Evolutionary conservation across 2,888 invertebrate genomes (phyloP), one percentile per base, ranked within the genome.

Genomic region (Eristalinus aeneus): DNA sequence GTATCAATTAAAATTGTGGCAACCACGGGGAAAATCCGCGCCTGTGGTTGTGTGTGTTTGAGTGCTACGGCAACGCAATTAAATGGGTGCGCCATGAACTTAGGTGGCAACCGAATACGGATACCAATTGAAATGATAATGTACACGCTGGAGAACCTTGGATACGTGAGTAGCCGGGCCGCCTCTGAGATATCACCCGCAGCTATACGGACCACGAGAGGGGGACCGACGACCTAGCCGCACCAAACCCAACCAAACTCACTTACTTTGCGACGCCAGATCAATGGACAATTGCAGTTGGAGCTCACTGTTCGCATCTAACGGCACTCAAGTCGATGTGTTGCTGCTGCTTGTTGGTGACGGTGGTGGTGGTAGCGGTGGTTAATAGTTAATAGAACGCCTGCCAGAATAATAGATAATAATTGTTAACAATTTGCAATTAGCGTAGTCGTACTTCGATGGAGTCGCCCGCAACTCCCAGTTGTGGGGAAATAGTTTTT

Each of bases 361-460:
- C n/a, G n/a, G n/a, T 2, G 46, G 0, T n/a, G n/a, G 5, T 46
- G 46, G 68, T 67, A 73, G 72, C 76, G 68, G 85, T 80, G 56
- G 75, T 72, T 79, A 79, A 61, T 34, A 56, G 34, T 71, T 77
- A 77, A 82, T 82, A 78, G 77, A 82, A 81, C 82, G 86, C 86
- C 86, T 64, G 86, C 82, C 74, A 86, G 74, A 82, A 86, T 86
- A 82, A 86, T 86, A 78, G 86, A 82, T 78, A 86, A 86, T 86
- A 82, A 86, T 86, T 82, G 86, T 86, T 86, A 86, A 86, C 86
- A 82, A 86, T 86, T 81, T 81, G 81, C 86, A 86, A 86, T 86
- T 86, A 86, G 73, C 46, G 46, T 46, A 46, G 46, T 46, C 16
- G 46, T 46, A 46, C 16, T 16, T 78, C 68, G 67, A 69, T 75